Conservation (phyloP, 2,797 vertebrate genomes). For the Myripristis jacobus region DNA sequence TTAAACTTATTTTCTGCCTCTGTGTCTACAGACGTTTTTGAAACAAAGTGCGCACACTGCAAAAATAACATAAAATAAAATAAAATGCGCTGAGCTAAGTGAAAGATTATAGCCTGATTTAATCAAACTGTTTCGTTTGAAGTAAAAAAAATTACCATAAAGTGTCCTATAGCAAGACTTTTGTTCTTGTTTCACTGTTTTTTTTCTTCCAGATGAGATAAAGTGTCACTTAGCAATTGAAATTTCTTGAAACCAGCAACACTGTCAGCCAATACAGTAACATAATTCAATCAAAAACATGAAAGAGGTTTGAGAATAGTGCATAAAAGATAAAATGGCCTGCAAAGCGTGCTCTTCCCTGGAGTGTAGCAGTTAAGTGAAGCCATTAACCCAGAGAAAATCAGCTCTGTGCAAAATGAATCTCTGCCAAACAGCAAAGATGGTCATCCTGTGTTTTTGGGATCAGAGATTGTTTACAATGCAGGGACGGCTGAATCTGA, state of each 20-base stretch:
- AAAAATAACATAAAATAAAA: too few relatives aligned
- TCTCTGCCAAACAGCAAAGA: neutral
- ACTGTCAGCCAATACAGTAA: neutral
- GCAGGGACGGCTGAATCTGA: neutral
- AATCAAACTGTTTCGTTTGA: neutral
- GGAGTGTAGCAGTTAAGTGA: neutral
- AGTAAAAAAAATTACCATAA: neutral
- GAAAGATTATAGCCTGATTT: neutral
- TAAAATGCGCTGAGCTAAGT: neutral
- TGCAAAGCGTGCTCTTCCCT: neutral
- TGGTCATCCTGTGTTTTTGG: neutral
- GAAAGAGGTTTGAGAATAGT: neutral
- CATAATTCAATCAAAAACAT: neutral
- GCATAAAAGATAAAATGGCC: neutral
- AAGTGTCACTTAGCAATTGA: neutral
- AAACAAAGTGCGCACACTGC: neutral
- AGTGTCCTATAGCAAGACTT: neutral
- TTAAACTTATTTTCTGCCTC: neutral
- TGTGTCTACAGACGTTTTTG: neutral
- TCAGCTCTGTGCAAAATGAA: neutral
- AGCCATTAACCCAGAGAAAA: neutral
- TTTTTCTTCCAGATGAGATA: neutral
- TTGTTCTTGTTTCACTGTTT: neutral
- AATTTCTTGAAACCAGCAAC: neutral
- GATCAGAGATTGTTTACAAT: neutral